Conservation (phyloP, 2,888 invertebrate species). For the Eugnorisma glareosa region DNA sequence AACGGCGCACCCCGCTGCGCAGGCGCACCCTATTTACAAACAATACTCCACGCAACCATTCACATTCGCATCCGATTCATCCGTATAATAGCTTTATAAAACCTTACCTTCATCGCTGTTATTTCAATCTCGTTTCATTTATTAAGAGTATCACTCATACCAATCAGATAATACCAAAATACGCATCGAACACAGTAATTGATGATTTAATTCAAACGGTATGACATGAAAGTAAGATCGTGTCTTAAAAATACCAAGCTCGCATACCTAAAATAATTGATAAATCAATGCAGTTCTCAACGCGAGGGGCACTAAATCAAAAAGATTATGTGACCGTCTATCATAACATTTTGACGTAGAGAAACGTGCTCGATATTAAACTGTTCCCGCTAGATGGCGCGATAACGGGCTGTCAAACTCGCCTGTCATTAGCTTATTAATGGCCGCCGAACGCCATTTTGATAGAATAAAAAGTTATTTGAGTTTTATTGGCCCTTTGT, state of each 20-base stretch:
- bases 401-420: slow-evolving; percentile 88
- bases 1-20: slow-evolving; percentile 80
- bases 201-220: slow-evolving; percentile 87
- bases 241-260: slow-evolving; percentile 87
- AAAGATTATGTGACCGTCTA: slow-evolving; percentile 82
- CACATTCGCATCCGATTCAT: slow-evolving; percentile 74
- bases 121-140: slow-evolving; percentile 65
- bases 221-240: slow-evolving; percentile 89
- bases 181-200: slow-evolving; percentile 84
- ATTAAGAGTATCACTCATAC: slow-evolving; percentile 79
- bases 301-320: slow-evolving; percentile 88
- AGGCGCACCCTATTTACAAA: slow-evolving; percentile 84
- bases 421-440: slow-evolving; percentile 89
- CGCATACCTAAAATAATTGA: slow-evolving; percentile 89
- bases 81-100: slow-evolving; percentile 68
- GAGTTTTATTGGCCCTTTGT: slow-evolving; percentile 77
- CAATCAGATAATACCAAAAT: slow-evolving; percentile 87
- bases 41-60: slow-evolving; percentile 79
- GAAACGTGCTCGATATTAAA: slow-evolving; percentile 87
- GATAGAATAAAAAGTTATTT: slow-evolving; percentile 83
- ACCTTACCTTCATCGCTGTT: slow-evolving; percentile 56
- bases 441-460: slow-evolving; percentile 80
- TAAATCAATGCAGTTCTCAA: slow-evolving; percentile 89
- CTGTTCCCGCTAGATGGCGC: slow-evolving; percentile 88
- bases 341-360: slow-evolving; percentile 89